A percentile compares a stretch with the other conserved stretches of the same genome.
Evolutionary conservation across 2,888 invertebrate genomes (phyloP).

Genomic region (Zelleria hepariella): DNA sequence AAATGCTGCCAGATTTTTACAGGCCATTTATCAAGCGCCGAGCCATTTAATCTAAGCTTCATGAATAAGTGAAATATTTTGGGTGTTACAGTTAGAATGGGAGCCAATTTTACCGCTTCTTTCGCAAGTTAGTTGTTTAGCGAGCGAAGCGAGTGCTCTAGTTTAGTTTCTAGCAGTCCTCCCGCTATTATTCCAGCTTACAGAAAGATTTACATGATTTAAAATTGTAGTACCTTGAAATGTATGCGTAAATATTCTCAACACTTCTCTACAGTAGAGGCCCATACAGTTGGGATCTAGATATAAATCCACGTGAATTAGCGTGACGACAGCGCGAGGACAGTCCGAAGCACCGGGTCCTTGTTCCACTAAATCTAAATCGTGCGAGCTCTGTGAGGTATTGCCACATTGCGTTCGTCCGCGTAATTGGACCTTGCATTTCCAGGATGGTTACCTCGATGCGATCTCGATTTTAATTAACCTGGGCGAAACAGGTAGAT

Average conservation of each 20-base stretch:
- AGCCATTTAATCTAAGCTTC: constrained; percentile 54
- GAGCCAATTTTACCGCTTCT: not conserved
- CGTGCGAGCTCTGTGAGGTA: constrained; percentile 24
- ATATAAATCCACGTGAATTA: constrained; percentile 50
- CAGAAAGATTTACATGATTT: too few relatives aligned
- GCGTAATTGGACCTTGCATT: not conserved
- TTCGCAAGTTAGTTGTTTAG: not conserved
- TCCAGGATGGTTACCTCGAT: too few relatives aligned
- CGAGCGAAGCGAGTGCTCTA: not conserved
- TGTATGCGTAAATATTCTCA: constrained; percentile 24
- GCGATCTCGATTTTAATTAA: too few relatives aligned
- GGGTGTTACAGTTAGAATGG: constrained; percentile 25
- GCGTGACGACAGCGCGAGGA: constrained; percentile 38
- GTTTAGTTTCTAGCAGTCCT: constrained; percentile 25
- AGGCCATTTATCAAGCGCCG: constrained; percentile 48
- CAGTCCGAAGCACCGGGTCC: constrained; percentile 33
- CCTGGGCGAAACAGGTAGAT: too few relatives aligned
- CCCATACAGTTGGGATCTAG: constrained; percentile 5
- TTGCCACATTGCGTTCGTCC: not conserved
- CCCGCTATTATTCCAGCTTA: too few relatives aligned
- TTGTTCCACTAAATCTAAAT: constrained; percentile 37
- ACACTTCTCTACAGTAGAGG: not conserved
- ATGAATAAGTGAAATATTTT: constrained; percentile 39
- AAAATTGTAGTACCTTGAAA: too few relatives aligned
- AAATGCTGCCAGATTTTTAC: constrained; percentile 21